phyloP scores from a whole-genome alignment of 2,888 invertebrate species.

The Orgyia antiqua region DNA sequence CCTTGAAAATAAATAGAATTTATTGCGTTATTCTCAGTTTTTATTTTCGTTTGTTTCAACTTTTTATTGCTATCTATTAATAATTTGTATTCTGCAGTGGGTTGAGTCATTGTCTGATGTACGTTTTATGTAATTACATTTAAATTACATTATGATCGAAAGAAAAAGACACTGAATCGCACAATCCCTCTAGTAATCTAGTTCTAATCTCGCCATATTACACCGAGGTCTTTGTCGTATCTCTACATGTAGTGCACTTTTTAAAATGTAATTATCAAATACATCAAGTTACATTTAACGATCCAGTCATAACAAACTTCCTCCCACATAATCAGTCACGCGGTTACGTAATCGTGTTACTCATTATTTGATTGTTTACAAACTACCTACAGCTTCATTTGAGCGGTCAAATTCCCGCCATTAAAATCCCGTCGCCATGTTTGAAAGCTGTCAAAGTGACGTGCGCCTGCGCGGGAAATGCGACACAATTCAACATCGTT shows the following conservation, averaged over 20 bases:
- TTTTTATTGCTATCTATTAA: slow-evolving; percentile 7
- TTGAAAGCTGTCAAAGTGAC: slow-evolving; percentile 29
- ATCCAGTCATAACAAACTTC: too few relatives aligned
- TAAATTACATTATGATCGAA: too few relatives aligned
- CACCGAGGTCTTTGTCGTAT: too few relatives aligned
- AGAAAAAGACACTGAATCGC: too few relatives aligned
- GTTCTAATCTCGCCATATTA: too few relatives aligned
- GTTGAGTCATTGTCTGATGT: not conserved
- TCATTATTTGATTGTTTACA: slow-evolving; percentile 20
- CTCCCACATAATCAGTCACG: slow-evolving; percentile 15
- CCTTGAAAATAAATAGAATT: slow-evolving; percentile 2
- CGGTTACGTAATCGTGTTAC: slow-evolving; percentile 22
- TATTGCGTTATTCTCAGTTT: slow-evolving; percentile 3
- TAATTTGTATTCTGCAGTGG: slow-evolving; percentile 9
- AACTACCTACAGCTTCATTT: slow-evolving; percentile 21
- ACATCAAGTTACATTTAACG: too few relatives aligned
- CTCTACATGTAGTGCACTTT: too few relatives aligned
- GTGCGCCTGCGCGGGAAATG: slow-evolving; percentile 21
- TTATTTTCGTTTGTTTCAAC: slow-evolving; percentile 8
- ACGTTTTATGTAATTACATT: too few relatives aligned
- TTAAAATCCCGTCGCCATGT: slow-evolving; percentile 19
- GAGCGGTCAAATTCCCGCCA: slow-evolving; percentile 14
- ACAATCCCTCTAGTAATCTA: too few relatives aligned
- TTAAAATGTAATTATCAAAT: too few relatives aligned
- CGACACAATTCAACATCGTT: slow-evolving; percentile 11